Conservation (phyloP, 2,888 invertebrate species). For the Deilephila porcellus region DNA sequence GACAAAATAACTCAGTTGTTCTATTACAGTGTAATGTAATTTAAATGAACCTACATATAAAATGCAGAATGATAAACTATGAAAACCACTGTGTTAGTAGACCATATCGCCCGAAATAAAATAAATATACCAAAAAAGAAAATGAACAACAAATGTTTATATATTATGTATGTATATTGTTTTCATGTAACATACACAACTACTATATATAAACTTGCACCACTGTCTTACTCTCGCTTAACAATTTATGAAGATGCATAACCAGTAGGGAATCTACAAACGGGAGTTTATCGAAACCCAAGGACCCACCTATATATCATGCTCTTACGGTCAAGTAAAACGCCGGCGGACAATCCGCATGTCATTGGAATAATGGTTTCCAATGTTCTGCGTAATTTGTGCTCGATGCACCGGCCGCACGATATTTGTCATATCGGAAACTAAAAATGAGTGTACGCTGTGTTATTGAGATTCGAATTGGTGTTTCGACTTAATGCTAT, state of each 20-base stretch:
- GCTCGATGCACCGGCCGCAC: background rate
- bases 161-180: too few species aligned
- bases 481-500: background rate
- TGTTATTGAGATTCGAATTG: background rate
- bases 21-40: too few species aligned
- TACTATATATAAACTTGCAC: too few species aligned
- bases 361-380: slow-evolving; percentile 16
- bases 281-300: background rate
- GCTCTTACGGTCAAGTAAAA: slow-evolving; percentile 40
- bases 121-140: too few species aligned
- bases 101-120: too few species aligned
- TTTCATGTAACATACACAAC: too few species aligned
- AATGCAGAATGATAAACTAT: too few species aligned
- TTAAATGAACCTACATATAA: too few species aligned
- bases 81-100: too few species aligned
- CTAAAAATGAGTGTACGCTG: background rate
- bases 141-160: too few species aligned
- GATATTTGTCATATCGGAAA: slow-evolving; percentile 11
- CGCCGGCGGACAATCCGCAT: slow-evolving; percentile 36
- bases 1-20: too few species aligned
- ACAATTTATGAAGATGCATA: background rate
- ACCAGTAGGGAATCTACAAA: background rate
- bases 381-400: slow-evolving; percentile 21
- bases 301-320: slow-evolving; percentile 8
- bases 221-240: background rate